Conservation (phyloP, 2,113 vertebrate genomes). For the Boulengerochromis microlepis region DNA sequence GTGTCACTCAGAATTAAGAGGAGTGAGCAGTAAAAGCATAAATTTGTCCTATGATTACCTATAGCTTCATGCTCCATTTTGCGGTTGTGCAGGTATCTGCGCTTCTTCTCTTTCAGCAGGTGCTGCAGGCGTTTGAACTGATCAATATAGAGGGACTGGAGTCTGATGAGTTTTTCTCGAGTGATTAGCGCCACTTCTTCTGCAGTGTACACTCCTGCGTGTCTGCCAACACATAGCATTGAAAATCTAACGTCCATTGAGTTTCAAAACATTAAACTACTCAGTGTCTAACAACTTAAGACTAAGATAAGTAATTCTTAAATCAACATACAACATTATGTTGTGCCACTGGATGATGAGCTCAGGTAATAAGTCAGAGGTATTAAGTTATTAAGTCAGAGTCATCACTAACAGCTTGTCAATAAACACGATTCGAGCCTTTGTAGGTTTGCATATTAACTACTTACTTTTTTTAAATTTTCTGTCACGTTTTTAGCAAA, state of each 20-base stretch:
- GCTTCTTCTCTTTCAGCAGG: slow-evolving; percentile 93
- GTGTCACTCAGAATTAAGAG: neutral
- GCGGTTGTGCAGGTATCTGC: slow-evolving; percentile 85
- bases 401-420: neutral
- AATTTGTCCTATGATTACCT: slow-evolving; percentile 51
- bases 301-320: neutral
- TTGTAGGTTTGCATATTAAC: neutral
- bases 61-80: slow-evolving; percentile 87
- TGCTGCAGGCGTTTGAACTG: slow-evolving; percentile 97
- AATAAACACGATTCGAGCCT: neutral
- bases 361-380: neutral
- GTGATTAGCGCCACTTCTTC: slow-evolving; percentile 97
- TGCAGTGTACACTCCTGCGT: slow-evolving; percentile 93
- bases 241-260: neutral
- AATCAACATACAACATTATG: neutral
- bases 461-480: neutral
- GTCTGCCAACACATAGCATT: slow-evolving; percentile 66
- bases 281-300: neutral
- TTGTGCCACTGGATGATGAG: neutral
- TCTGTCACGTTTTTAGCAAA: neutral
- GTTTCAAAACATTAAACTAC: neutral
- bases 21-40: neutral
- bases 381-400: neutral
- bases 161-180: slow-evolving; percentile 90
- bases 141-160: slow-evolving; percentile 97